A percentile compares a stretch with the other conserved stretches of the same genome.
Evolutionary conservation across 2,113 vertebrate genomes (phyloP).

Genomic region (Coptodon rendalli): DNA sequence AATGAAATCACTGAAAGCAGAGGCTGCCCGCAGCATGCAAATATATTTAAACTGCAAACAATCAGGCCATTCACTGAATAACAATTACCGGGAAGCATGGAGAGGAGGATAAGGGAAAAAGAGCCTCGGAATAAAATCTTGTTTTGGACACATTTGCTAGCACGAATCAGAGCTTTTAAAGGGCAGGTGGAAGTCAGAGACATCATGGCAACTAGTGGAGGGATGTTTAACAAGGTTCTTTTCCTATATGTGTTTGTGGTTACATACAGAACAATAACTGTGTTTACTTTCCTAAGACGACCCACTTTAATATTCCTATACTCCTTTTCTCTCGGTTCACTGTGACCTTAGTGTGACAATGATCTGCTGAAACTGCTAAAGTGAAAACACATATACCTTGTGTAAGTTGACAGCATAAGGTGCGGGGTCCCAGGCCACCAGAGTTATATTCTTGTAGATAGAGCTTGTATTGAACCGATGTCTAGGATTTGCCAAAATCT

Average conservation of each 20-base stretch:
- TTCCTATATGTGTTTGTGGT: background rate
- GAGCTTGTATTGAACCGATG: slow-evolving; percentile 85
- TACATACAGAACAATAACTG: background rate
- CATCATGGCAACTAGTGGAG: background rate
- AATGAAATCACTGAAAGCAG: background rate
- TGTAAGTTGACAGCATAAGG: slow-evolving; percentile 88
- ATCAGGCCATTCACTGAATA: background rate
- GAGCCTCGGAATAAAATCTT: background rate
- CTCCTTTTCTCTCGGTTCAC: background rate
- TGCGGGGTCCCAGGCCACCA: slow-evolving; percentile 97
- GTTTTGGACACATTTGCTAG: background rate
- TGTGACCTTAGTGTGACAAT: background rate
- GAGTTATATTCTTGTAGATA: slow-evolving; percentile 88
- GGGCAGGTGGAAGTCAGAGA: background rate
- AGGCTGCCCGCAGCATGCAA: background rate
- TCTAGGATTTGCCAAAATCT: slow-evolving; percentile 90
- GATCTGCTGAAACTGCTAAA: background rate
- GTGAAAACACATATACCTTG: slow-evolving; percentile 68
- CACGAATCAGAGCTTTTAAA: background rate
- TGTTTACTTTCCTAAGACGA: background rate
- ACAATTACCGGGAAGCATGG: background rate
- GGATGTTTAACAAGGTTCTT: background rate
- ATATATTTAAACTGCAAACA: background rate
- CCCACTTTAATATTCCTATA: background rate
- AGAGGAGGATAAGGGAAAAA: background rate